Base-by-base conservation (phyloP, 2,888 invertebrate species). In the Acronicta alni region DNA sequence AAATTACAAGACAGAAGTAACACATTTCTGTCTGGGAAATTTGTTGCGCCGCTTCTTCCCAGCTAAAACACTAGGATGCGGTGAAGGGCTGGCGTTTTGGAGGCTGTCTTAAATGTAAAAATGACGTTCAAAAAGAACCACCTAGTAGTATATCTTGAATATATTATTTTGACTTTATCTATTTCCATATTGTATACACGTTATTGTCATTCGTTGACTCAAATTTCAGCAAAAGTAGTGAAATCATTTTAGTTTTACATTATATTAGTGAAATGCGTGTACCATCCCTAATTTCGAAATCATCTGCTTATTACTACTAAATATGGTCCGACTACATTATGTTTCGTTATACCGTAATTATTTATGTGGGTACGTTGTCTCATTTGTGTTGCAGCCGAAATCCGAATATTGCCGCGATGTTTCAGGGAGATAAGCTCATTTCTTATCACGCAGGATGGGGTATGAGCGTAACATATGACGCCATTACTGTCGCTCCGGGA, bases 381-480 rank as follows among this genome's bases (percentile, higher is more conserved):
- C 80, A 81, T 82, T 80, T 74, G 64, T 75, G 77, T 69, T 81
- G 80, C 82, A 79, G 59, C 78, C 70, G 70, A 70, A 67, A 72
- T 59, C 67, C 42, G 65, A 80, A 88, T 84, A 87, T 87, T 82
- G 80, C 82, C 61, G 70, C 76, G 80, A 88, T 88, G 84, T 85
- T 79, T 85, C 82, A 82, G 68, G 51, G 72, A 85, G 87, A 89
- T 88, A 88, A 86, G 85, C 86, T 80, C 87, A 88, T 89, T 81
- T 86, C 87, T 89, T 88, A 87, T 85, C 85, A 82, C 60, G 60
- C 62, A 20, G 72, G 69, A 59, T 62, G 54, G 72, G 75, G 77
- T 70, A 72, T 61, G 81, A 77, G 77, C 60, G 68, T 78, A 81
- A 87, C 74, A 77, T 77, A 87, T 87, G 86, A 82, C 59, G 78